phyloP scores from a whole-genome alignment of 1,140 invertebrate genomes.

The Telenomus remus region DNA sequence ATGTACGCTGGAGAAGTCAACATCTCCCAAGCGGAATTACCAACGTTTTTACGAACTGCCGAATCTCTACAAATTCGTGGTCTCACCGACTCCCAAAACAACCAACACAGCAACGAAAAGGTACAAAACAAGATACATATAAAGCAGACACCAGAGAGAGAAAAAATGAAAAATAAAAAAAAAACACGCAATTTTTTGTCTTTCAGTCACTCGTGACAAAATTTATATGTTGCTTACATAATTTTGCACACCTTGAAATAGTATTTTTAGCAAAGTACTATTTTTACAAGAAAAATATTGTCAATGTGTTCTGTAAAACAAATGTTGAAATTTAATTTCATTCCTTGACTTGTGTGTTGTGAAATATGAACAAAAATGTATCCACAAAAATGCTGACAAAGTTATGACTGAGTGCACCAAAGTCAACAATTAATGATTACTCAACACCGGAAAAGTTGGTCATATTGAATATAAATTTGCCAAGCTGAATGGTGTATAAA shows the following conservation, averaged over 20 bases:
- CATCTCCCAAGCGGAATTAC: conserved; percentile 90
- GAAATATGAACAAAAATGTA: too few species aligned
- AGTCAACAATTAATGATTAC: conserved; percentile 3
- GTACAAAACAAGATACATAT: conserved; percentile 43
- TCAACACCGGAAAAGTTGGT: too few species aligned
- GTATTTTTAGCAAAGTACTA: conserved; percentile 53
- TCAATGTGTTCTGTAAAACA: conserved; percentile 5
- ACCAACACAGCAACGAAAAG: conserved; percentile 75
- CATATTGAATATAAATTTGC: too few species aligned
- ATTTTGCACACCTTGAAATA: conserved; percentile 52
- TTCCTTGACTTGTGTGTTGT: conserved; percentile 8
- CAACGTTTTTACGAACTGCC: conserved; percentile 90
- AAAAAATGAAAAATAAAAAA: neutral
- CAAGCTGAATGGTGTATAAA: too few species aligned
- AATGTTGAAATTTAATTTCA: neutral
- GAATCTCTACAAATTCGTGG: conserved; percentile 92
- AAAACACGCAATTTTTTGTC: conserved; percentile 5
- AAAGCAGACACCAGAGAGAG: neutral
- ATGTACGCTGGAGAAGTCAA: conserved; percentile 94
- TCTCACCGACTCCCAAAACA: conserved; percentile 80
- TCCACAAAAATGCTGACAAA: too few species aligned
- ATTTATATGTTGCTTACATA: conserved; percentile 51
- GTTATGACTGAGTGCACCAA: too few species aligned
- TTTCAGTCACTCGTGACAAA: conserved; percentile 37
- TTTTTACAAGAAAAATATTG: conserved; percentile 49